Evolutionary conservation across 1,140 invertebrate genomes (phyloP), one percentile per base, ranked within the genome.

Genomic region (Plutomurus gul): DNA sequence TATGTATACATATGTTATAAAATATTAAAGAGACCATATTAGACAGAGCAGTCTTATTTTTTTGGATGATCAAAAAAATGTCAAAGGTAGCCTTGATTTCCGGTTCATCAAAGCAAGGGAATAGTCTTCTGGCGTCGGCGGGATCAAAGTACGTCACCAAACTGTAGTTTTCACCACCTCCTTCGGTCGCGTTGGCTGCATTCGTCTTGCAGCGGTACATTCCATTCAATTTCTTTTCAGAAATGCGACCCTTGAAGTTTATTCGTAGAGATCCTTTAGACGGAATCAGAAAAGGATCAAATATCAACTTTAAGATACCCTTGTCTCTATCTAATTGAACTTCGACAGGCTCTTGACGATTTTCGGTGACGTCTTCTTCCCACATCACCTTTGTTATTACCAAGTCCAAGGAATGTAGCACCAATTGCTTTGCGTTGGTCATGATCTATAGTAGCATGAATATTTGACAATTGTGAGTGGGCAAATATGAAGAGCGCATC

Each of bases 341-440:
- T 22, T 82, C 65, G 4, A 37, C n/a, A 1, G 77, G 43, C 18
- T 79, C 77, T 37, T 74, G 77, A 10, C 60, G 20, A 22, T 65
- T 74, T 27, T 77, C 77, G 3, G 60, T 78, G 0, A 47, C 37
- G 39, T 82, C 81, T 49, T 85, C 83, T 43, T 51, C 60, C 78
- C 73, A 81, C 16, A 84, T 87, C 1, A 89, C 90, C 81, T 87
- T 88, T 39, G 90, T 89, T 25, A 95, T 88, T 72, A 90, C 87
- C 80, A 97, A 91, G 84, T 96, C 94, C 84, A 92, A 86, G 37
- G 91, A 90, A 88, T 96, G 95, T 18, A 97, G 86, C 77, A 92
- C 88, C 81, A 97, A 92, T 79, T 90, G 89, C 75, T 91, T 89
- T 3, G 92, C 92, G 60, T 90, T 80, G 84, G 89, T 87, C 49